Evolutionary conservation across 2,113 vertebrate genomes (phyloP).

Genomic region (Laticauda laticaudata): DNA sequence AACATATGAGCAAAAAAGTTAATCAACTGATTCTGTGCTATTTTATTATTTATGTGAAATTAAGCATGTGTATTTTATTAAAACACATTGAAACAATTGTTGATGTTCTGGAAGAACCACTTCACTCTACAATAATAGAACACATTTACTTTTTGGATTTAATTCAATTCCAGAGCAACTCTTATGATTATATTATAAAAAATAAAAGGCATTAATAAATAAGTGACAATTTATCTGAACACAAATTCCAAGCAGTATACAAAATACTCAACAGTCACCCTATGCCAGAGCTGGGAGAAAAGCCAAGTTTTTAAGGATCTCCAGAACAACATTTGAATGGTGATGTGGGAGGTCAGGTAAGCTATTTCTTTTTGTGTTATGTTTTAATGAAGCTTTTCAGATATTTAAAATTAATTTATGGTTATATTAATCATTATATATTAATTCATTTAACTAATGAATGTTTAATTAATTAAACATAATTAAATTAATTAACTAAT

Average conservation of each 20-base stretch:
- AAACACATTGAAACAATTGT: constrained; percentile 11
- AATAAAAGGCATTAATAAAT: neutral
- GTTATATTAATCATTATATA: no score
- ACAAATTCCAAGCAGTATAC: neutral
- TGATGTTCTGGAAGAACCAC: constrained; percentile 8
- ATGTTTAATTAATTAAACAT: no score
- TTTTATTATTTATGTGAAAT: constrained; percentile 26
- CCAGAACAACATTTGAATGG: neutral
- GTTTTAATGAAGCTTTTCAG: no score
- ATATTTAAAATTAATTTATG: no score
- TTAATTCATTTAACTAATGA: no score
- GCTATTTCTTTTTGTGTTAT: no score
- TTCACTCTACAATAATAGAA: neutral
- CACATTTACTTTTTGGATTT: neutral
- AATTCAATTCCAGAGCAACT: neutral
- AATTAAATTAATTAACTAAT: neutral
- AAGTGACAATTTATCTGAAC: neutral
- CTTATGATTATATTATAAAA: neutral
- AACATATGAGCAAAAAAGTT: neutral
- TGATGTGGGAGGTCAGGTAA: neutral
- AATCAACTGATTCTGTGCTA: constrained; percentile 16
- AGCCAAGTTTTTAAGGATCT: neutral
- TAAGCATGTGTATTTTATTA: neutral
- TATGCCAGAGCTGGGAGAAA: neutral
- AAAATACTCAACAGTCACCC: neutral